Evolutionary conservation across 2,888 invertebrate species (phyloP).

Genomic region (Matsumyia berberina): DNA sequence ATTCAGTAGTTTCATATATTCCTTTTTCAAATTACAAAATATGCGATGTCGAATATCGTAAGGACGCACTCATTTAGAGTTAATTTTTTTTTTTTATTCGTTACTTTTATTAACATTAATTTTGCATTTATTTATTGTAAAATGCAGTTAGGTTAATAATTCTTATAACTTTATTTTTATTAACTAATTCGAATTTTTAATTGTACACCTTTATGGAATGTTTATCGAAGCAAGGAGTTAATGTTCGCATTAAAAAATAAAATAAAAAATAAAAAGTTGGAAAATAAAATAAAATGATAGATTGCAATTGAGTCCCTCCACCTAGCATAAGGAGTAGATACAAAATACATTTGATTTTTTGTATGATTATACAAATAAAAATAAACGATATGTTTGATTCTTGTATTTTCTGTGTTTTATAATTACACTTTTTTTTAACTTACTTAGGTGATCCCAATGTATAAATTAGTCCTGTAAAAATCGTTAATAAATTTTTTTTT

Average conservation of each 20-base stretch:
- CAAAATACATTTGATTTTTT: constrained; percentile 41
- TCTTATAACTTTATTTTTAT: constrained; percentile 30
- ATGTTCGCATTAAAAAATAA: constrained; percentile 29
- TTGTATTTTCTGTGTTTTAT: constrained; percentile 7
- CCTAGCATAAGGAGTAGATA: constrained; percentile 66
- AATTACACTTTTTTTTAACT: constrained; percentile 19
- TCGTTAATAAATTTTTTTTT: constrained; percentile 9
- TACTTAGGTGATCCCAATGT: constrained; percentile 25
- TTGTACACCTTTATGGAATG: constrained; percentile 43
- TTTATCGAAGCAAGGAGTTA: constrained; percentile 54
- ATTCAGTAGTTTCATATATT: constrained; percentile 26
- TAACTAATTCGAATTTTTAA: constrained; percentile 25
- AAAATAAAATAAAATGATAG: constrained; percentile 38
- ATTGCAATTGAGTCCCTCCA: constrained; percentile 74
- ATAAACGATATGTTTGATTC: constrained; percentile 50
- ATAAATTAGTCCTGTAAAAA: neutral
- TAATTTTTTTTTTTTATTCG: neutral
- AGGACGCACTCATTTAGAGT: constrained; percentile 26
- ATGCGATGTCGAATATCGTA: constrained; percentile 27
- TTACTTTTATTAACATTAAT: constrained; percentile 32
- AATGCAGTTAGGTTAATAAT: constrained; percentile 27
- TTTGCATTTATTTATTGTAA: constrained; percentile 5
- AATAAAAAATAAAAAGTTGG: constrained; percentile 13
- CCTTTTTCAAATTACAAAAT: constrained; percentile 23
- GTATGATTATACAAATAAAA: constrained; percentile 3